Base-by-base conservation (phyloP, 2,888 invertebrate genomes). In the Nephrocerus scutellatus region DNA sequence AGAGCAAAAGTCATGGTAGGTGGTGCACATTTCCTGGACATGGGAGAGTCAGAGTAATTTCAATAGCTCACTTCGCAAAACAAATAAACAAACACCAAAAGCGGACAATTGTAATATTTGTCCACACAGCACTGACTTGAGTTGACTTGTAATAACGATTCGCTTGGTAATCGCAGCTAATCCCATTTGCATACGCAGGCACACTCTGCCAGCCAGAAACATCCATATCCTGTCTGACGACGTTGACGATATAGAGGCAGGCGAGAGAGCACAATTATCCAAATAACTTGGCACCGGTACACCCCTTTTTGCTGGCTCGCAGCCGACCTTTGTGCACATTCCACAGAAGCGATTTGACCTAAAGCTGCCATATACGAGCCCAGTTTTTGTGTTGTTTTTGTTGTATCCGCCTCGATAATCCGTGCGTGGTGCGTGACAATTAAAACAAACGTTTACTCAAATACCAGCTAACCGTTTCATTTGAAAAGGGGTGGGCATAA, bases 401-500 rank as follows among this genome's bases (percentile, higher is more conserved):
- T n/a, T n/a, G n/a, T n/a, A n/a, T n/a, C n/a, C n/a, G n/a, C n/a
- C n/a, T n/a, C n/a, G n/a, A 44, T 60, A 60, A 59, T 53, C 58
- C 60, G 51, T 54, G n/a, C n/a, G n/a, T 51, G 48, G 57, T 56
- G 58, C 49, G 55, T 48, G 41, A 47, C 51, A 52, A 57, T 52
- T 49, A 53, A 52, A 52, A 45, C 53, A 58, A 59, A 60, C 57
- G 59, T 56, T 56, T 55, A 57, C 55, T 56, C 54, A 59, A 60
- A 57, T 57, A 57, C 49, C 57, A 37, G 38, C 41, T 29, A 32
- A 38, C 29, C 40, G 39, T 41, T 36, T 44, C 19, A 31, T 37
- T 31, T 32, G 26, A 12, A 28, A 21, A 25, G 10, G 4, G 30
- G 20, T 4, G 19, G 7, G 19, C 6, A 15, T n/a, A 20, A n/a